Evolutionary conservation across 2,113 vertebrate genomes (phyloP).

Genomic region (Capricornis sumatraensis): DNA sequence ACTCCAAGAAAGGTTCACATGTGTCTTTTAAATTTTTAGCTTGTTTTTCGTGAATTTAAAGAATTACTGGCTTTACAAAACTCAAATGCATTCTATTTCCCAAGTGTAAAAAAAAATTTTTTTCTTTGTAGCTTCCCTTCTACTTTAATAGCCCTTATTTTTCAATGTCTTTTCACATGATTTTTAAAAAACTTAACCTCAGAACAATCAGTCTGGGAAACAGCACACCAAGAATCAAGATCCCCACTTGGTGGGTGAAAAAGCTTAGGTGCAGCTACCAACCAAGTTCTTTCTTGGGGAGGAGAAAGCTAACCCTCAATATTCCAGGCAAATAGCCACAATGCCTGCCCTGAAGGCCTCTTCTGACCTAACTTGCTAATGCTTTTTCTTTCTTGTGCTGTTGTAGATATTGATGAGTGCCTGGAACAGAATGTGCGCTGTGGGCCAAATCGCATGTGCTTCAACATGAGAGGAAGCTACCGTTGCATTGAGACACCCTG

Average conservation of each 20-base stretch:
- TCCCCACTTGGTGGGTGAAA: not conserved
- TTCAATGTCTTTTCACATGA: not conserved
- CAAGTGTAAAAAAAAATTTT: not conserved
- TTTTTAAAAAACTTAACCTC: not conserved
- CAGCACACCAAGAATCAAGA: not conserved
- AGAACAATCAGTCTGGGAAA: not conserved
- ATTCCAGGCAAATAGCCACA: not conserved
- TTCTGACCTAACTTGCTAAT: not conserved
- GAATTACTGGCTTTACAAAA: constrained; percentile 18
- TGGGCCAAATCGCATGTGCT: constrained; percentile 93
- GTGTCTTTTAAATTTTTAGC: not conserved
- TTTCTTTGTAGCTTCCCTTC: not conserved
- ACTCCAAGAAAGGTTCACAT: not conserved
- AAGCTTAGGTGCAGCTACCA: not conserved
- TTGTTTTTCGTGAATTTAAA: not conserved
- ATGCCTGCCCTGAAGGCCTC: fast-evolving
- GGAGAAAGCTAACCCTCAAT: no score
- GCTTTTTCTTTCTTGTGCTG: not conserved
- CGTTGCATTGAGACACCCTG: constrained; percentile 96
- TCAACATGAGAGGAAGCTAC: constrained; percentile 96
- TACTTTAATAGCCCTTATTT: not conserved
- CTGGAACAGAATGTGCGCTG: constrained; percentile 91
- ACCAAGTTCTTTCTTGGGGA: not conserved
- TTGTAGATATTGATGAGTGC: constrained; percentile 93
- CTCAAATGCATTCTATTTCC: not conserved